Evolutionary conservation across 2,888 invertebrate genomes (phyloP).

Genomic region (Lochmaea crataegi): DNA sequence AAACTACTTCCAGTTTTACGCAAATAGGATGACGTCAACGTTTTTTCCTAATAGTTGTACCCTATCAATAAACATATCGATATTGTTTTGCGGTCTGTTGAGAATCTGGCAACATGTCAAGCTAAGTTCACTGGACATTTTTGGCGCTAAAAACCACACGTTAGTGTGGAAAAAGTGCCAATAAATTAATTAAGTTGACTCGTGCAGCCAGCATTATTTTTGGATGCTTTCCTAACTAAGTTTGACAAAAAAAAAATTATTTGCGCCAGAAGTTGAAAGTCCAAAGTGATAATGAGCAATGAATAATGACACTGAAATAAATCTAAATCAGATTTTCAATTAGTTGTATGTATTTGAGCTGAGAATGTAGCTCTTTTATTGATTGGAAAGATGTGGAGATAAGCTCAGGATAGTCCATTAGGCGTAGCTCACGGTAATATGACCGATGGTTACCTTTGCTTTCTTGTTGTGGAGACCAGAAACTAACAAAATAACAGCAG

Average conservation of each 20-base stretch:
- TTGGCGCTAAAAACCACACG: slow-evolving; percentile 3
- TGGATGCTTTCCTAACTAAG: background rate
- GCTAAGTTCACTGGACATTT: background rate
- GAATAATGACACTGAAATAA: background rate
- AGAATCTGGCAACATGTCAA: background rate
- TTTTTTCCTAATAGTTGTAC: too few species aligned
- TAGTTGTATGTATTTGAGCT: background rate
- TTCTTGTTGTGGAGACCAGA: too few species aligned
- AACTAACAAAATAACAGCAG: too few species aligned
- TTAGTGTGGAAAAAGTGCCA: background rate
- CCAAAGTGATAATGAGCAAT: background rate
- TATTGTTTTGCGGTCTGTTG: background rate
- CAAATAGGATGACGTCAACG: too few species aligned
- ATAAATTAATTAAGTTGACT: slow-evolving; percentile 1
- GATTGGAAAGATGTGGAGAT: too few species aligned
- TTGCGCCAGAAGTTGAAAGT: background rate
- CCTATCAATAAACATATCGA: background rate
- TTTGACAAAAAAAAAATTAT: background rate
- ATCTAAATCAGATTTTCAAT: background rate
- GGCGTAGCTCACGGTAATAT: background rate
- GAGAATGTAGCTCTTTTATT: too few species aligned
- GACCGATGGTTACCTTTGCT: too few species aligned
- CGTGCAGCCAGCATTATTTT: background rate
- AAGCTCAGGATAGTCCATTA: background rate
- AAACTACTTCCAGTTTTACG: too few species aligned